Evolutionary conservation across 2,113 vertebrate genomes (phyloP).

Genomic region (Colossoma macropomum): DNA sequence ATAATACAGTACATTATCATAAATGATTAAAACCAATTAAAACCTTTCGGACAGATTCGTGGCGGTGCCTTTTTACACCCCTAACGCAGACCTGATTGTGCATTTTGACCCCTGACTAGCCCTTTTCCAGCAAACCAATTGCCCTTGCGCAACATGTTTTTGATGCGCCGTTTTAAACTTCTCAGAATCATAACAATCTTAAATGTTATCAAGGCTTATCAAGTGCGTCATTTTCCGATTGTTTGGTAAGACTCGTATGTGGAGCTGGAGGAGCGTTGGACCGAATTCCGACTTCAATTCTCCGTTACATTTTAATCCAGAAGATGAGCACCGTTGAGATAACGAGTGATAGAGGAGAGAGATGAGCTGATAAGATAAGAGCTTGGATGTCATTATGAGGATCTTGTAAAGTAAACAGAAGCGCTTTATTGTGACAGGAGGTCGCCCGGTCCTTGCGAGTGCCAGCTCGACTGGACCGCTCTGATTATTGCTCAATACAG

Average conservation of each 20-base stretch:
- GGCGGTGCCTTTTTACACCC: too few relatives aligned
- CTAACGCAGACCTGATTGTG: too few relatives aligned
- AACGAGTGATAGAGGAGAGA: not conserved
- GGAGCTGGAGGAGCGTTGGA: not conserved
- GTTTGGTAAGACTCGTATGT: not conserved
- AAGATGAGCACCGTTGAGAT: not conserved
- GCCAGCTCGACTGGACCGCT: not conserved
- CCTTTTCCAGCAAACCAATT: not conserved
- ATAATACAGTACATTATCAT: too few relatives aligned
- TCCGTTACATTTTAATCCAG: not conserved
- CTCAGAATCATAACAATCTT: not conserved
- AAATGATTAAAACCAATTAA: too few relatives aligned
- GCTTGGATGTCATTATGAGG: not conserved
- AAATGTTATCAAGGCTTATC: not conserved
- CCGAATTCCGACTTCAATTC: not conserved
- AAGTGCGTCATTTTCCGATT: not conserved
- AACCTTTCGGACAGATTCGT: too few relatives aligned
- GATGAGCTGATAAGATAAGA: not conserved
- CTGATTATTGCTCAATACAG: not conserved
- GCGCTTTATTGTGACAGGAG: not conserved
- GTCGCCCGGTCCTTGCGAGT: not conserved
- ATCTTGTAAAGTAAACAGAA: not conserved
- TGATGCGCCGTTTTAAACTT: not conserved
- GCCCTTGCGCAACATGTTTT: not conserved
- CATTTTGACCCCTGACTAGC: too few relatives aligned